Evolutionary conservation across 1,140 invertebrate species (phyloP), one percentile per base, ranked within the genome.

Genomic region (Manduca sexta): DNA sequence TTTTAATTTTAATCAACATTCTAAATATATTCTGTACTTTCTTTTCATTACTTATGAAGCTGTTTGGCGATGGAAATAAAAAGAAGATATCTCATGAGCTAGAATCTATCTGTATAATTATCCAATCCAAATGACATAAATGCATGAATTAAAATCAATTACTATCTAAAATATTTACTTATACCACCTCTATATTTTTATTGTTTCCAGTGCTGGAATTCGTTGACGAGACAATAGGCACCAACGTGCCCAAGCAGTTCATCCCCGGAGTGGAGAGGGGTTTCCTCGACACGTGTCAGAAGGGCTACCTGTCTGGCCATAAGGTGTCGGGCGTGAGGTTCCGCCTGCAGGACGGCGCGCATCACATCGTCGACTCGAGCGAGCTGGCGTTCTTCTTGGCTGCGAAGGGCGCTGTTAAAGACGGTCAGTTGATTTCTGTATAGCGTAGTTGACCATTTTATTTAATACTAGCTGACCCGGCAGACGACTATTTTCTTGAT

Each of bases 361-460:
- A 95, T 85, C 98, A 99, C 71, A 92, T 94, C 38, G 98, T 99
- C 0, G 98, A 99, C 87, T 99, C 97, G 3, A 98, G 95, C 69
- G 97, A 99, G 74, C 88, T 93, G 56, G 89, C 97, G 0, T 99
- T 99, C 83, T 93, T 91, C 67, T 74, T 94, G 42, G 97, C 97
- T 12, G 92, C 93, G 12, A 92, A 96, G 67, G 96, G 96, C 11
- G 97, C 97, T 26, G 89, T 98, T 11, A 95, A 89, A 86, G 90
- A 98, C 76, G 90, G 93, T 93, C 82, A 76, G 52, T 26, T 26
- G 21, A 8, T 5, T 26, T 26, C 8, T 21, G 7, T 21, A 7
- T 21, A 3, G 21, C 7, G 7, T 2, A 21, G 7, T 21, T 21
- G 21, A 3, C 2, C 7, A n/a, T n/a, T n/a, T n/a, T n/a, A n/a